Percentiles rank a stretch among this genome's conserved stretches.
Conservation (phyloP, 2,797 vertebrate species). For the Spondyliosoma cantharus region DNA sequence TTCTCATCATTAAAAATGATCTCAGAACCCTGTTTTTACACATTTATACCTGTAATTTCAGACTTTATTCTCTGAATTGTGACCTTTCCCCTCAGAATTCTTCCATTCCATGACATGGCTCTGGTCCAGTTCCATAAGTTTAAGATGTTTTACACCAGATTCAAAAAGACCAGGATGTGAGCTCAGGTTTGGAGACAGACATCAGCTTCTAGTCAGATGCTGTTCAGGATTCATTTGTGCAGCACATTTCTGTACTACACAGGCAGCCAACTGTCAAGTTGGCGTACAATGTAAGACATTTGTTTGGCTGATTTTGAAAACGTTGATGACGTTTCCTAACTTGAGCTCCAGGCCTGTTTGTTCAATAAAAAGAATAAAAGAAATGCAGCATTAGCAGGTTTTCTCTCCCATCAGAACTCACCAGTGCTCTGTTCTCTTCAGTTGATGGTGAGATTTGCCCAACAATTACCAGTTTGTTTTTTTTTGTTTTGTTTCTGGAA, state of each 20-base stretch:
- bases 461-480: not conserved
- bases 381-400: not conserved
- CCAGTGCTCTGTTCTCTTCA: not conserved
- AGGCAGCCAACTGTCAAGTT: not conserved
- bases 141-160: not conserved
- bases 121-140: not conserved
- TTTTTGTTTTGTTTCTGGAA: slow-evolving; percentile 11
- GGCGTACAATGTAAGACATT: not conserved
- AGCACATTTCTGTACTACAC: not conserved
- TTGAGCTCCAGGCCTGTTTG: not conserved
- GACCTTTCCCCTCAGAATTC: not conserved
- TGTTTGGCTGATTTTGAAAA: not conserved
- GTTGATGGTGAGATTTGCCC: not conserved
- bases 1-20: not conserved
- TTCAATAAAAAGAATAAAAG: not conserved
- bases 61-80: not conserved
- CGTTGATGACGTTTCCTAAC: not conserved
- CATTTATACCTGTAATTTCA: not conserved
- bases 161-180: not conserved
- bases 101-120: not conserved
- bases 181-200: not conserved
- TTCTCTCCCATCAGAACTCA: not conserved
- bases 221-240: slow-evolving; percentile 13
- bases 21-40: not conserved
- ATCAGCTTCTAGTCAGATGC: not conserved